phyloP scores from a whole-genome alignment of 2,797 vertebrate genomes.

The Dromococcyx pavoninus region DNA sequence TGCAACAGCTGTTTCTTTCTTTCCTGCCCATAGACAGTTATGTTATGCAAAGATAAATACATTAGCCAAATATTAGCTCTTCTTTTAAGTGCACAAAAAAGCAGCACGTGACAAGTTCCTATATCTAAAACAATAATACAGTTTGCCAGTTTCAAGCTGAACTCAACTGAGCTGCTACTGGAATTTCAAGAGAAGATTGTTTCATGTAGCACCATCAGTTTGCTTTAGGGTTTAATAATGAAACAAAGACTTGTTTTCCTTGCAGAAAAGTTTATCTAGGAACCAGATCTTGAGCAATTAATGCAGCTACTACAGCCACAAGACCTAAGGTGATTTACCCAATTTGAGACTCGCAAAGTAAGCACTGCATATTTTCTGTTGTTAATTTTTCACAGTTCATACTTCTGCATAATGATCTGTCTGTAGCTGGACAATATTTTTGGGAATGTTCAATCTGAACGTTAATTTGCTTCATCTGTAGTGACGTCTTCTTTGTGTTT shows the following conservation, averaged over 20 bases:
- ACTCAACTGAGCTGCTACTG: neutral
- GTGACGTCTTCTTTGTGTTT: conserved; percentile 46
- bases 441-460: conserved; percentile 16
- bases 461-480: conserved; percentile 39
- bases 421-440: conserved; percentile 20
- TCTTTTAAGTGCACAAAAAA: conserved; percentile 6
- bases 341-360: conserved; percentile 32
- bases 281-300: conserved; percentile 47
- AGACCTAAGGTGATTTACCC: conserved; percentile 45
- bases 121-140: neutral
- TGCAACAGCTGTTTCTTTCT: conserved; percentile 67
- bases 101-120: neutral
- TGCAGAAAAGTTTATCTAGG: conserved; percentile 39
- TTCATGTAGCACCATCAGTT: conserved; percentile 7
- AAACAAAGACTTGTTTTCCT: conserved; percentile 40
- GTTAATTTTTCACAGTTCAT: conserved; percentile 48
- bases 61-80: conserved; percentile 60
- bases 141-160: neutral
- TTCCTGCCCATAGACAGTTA: conserved; percentile 44
- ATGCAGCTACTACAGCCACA: neutral
- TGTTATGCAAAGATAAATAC: conserved; percentile 57
- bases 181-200: neutral
- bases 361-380: neutral
- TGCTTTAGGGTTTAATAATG: conserved; percentile 5
- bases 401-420: conserved; percentile 19